Evolutionary conservation across 2,797 vertebrate genomes (phyloP).

Genomic region (Kryptopterus vitreolus): DNA sequence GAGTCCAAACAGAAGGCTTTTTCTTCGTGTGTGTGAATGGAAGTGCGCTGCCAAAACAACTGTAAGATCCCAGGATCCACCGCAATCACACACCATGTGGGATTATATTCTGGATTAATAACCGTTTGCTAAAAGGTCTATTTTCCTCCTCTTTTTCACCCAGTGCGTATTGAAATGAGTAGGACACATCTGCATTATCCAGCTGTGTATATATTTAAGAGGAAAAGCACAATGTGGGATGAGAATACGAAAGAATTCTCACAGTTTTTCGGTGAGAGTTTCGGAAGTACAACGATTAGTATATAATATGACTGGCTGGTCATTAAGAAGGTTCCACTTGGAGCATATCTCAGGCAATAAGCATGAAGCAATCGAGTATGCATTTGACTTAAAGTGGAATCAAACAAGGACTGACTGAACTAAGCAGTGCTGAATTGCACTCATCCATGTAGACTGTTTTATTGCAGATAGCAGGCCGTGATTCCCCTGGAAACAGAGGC

Average conservation of each 20-base stretch:
- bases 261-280: background rate
- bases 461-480: conserved; percentile 18
- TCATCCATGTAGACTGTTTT: conserved; percentile 18
- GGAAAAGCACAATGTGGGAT: conserved; percentile 21
- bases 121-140: conserved; percentile 52
- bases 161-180: conserved; percentile 8
- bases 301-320: background rate
- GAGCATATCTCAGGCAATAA: background rate
- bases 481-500: conserved; percentile 26
- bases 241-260: conserved; percentile 2
- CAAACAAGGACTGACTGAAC: background rate
- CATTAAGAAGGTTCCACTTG: background rate
- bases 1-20: conserved; percentile 19
- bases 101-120: conserved; percentile 59
- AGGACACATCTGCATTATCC: conserved; percentile 24
- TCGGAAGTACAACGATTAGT: background rate
- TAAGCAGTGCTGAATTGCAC: background rate
- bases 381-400: background rate
- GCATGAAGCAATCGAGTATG: background rate
- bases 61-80: conserved; percentile 26
- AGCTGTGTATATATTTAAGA: conserved; percentile 29
- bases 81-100: conserved; percentile 46
- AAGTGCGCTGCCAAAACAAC: conserved; percentile 17
- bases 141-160: conserved; percentile 38
- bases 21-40: conserved; percentile 3